Base-by-base conservation (phyloP, 1,140 invertebrate genomes). In the Gryllus bimaculatus region DNA sequence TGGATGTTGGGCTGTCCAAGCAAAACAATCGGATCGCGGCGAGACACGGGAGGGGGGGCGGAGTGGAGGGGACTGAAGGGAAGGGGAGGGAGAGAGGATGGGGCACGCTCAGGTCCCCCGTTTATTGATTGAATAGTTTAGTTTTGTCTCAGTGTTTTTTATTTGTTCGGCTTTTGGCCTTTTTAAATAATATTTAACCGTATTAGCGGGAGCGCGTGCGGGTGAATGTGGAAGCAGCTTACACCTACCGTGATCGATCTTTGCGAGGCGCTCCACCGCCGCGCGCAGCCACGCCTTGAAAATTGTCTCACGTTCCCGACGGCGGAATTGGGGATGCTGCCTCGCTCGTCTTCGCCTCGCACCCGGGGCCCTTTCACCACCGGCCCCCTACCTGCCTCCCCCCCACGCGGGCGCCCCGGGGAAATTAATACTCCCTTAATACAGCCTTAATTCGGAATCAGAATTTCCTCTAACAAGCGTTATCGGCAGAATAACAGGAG, bases 361-460 rank as follows among this genome's bases (percentile, higher is more conserved):
- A 8, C 15, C 49, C 49, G 15, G 8, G 8, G 15, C 7, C 10
- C 54, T 66, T 13, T 7, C 18, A 66, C 54, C 54, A 2, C 54
- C 54, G 49, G 8, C 10, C 18, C 54, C 54, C 54, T 7, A 10
- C 54, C 10, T 7, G 7, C 10, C 54, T 66, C 54, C 0, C 18
- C 54, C 18, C 18, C 54, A 7, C 54, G 10, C 18, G 10, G 54
- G 54, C 54, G 54, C 54, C 54, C 26, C 54, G 54, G 54, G 54
- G 54, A 66, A 66, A 66, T 66, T 66, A 66, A 66, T 66, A 66
- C 54, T 66, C 54, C 54, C 54, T 66, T 66, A 66, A 66, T 66
- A 66, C 54, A 66, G 54, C 18, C 54, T 66, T 66, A 66, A 66
- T 66, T 66, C 54, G 54, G 54, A 66, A 66, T 66, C 54, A 66